Base-by-base conservation (phyloP, 2,797 vertebrate species). In the Coccyzus lansbergi region DNA sequence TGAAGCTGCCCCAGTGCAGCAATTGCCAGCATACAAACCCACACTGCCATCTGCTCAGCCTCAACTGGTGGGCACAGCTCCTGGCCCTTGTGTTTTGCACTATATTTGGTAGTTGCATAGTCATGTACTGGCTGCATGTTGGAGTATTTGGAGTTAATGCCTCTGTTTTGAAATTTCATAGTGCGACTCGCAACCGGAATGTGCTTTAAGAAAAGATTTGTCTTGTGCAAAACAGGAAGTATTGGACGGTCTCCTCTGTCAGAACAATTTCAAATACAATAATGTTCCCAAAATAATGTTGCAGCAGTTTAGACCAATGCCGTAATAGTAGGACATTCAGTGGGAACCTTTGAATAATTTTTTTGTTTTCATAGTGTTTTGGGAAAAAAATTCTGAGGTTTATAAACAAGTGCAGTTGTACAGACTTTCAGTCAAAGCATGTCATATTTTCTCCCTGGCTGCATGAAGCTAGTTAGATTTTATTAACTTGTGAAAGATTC, bases 41-140 rank as follows among this genome's bases (percentile, higher is more conserved):
- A 9, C 1, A 2, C 31, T 3, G 7, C 28, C 15, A 6, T 24
- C 49, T 42, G 53, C 67, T 33, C 0, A 3, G 1, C 52, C 40
- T 34, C 31, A 10, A 21, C 36, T 15, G 14, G 16, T 10, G 5
- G 12, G 6, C 7, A 7, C 20, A 28, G 19, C 28, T 55, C 29
- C 26, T 9, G 7, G 4, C 6, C 48, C 15, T 26, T 3, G 9
- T 4, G 6, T 44, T 55, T 53, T 31, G 24, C 18, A 7, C 25
- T 3, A 0, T 20, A 3, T 28, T 59, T 0, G 0, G 9, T 42
- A 52, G 5, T 36, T 42, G 22, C 14, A 3, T 10, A 6, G 17
- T 5, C 19, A 5, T 0, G 0, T 0, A 0, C 12, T 1, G 10
- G 24, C 19, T 71, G 16, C 6, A 0, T 3, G 1, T 28, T 21